These are phyloP conservation scores for Apostichopus parvimensis DNA, from an alignment of 35 echinoderm and acorn worm genomes.

Conservation along the genomic window DNA sequence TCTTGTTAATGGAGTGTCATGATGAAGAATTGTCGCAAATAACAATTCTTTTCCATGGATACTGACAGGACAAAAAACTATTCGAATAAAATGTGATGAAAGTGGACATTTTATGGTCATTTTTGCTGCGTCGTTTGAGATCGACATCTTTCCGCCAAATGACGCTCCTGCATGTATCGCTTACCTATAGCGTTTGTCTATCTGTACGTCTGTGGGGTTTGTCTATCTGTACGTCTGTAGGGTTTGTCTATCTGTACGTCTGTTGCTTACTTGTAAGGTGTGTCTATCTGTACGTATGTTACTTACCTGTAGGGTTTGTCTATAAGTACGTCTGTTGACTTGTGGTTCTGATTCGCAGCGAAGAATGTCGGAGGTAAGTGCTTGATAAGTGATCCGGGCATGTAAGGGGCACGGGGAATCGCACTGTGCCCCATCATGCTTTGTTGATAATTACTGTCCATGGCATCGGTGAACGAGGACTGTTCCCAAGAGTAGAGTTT, in stretches of 20 bases:
- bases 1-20: too few relatives aligned
- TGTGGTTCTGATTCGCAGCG: background rate
- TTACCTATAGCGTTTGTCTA: background rate
- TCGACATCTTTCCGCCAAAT: too few relatives aligned
- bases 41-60: too few relatives aligned
- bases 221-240: too few relatives aligned
- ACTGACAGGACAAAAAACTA: too few relatives aligned
- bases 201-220: background rate
- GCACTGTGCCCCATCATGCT: background rate
- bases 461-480: background rate
- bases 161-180: too few relatives aligned
- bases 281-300: background rate
- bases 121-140: too few relatives aligned
- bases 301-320: slow-evolving; percentile 23
- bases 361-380: slow-evolving; percentile 26
- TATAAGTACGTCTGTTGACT: background rate
- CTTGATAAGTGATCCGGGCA: slow-evolving; percentile 24
- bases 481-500: slow-evolving; percentile 49
- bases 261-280: background rate
- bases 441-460: background rate
- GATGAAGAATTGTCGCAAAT: too few relatives aligned
- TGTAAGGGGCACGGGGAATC: slow-evolving; percentile 2
- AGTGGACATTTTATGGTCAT: too few relatives aligned
- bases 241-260: too few relatives aligned
- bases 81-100: too few relatives aligned